A percentile compares a stretch with the other conserved stretches of the same genome.
phyloP scores from a whole-genome alignment of 2,797 vertebrate species.

The Acanthurus lineatus region DNA sequence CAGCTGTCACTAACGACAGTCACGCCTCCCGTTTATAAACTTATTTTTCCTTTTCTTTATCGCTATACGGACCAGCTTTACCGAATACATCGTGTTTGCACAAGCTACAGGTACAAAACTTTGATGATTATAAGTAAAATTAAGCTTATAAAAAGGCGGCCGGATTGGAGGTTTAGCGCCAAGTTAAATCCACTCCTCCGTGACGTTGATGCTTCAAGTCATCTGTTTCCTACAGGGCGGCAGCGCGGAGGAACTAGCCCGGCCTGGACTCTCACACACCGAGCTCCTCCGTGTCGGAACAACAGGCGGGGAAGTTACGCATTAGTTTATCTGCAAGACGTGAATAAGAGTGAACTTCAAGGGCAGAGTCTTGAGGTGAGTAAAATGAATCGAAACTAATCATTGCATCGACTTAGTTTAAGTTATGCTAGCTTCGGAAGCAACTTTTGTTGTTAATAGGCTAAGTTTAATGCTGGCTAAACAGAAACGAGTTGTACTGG shows the following conservation, averaged over 20 bases:
- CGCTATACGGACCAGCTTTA: rapidly evolving
- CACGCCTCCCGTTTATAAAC: constrained; percentile 74
- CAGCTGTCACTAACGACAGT: constrained; percentile 69
- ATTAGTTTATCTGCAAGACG: not conserved
- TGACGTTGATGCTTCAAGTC: constrained; percentile 75
- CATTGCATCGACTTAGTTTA: not conserved
- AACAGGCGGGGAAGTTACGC: not conserved
- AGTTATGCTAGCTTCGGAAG: not conserved
- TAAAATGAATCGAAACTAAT: not conserved
- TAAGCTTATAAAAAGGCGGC: rapidly evolving
- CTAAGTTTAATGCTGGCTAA: constrained; percentile 14
- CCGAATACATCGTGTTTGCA: rapidly evolving
- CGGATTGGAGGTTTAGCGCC: constrained; percentile 66
- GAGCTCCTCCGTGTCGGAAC: not conserved
- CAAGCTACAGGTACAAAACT: rapidly evolving
- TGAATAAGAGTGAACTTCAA: constrained; percentile 67
- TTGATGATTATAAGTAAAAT: rapidly evolving
- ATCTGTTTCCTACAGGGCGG: constrained; percentile 80
- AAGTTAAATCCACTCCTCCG: constrained; percentile 81
- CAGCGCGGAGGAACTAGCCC: constrained; percentile 75
- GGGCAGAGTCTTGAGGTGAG: constrained; percentile 77
- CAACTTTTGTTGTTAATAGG: not conserved
- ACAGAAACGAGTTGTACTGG: not conserved
- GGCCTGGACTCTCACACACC: constrained; percentile 39
- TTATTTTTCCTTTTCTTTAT: not conserved